Evolutionary conservation across 1,140 invertebrate species (phyloP).

Genomic region (Pantala flavescens): DNA sequence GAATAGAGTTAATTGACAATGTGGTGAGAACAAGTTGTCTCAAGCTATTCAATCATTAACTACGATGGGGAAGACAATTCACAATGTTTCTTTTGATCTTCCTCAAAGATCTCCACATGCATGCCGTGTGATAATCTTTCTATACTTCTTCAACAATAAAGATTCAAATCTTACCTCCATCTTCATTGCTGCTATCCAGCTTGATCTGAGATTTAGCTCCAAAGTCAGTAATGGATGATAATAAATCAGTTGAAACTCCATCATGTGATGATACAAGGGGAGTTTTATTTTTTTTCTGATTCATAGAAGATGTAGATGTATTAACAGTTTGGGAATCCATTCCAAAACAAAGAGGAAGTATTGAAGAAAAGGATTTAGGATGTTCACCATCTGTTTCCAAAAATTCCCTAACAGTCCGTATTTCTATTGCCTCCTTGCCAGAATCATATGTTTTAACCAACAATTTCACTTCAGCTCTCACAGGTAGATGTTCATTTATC

Average conservation of each 20-base stretch:
- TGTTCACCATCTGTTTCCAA: slow-evolving; percentile 26
- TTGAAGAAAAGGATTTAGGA: background rate
- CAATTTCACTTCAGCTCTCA: slow-evolving; percentile 40
- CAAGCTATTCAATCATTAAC: background rate
- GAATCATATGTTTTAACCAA: slow-evolving; percentile 39
- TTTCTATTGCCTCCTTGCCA: slow-evolving; percentile 42
- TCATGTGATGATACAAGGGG: too few species aligned
- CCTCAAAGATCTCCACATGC: slow-evolving; percentile 4
- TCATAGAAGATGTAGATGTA: too few species aligned
- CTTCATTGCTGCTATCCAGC: background rate
- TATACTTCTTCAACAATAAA: background rate
- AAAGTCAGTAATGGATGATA: background rate
- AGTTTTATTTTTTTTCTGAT: too few species aligned
- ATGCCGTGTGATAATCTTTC: background rate
- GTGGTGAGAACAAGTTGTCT: background rate
- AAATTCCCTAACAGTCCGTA: slow-evolving; percentile 40
- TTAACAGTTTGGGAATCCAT: too few species aligned
- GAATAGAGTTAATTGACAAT: background rate
- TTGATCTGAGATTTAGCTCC: background rate
- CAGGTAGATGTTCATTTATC: slow-evolving; percentile 12
- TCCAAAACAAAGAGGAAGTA: slow-evolving; percentile 3
- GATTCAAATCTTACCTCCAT: background rate
- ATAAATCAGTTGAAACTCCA: too few species aligned
- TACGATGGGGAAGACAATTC: background rate
- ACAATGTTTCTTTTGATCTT: background rate